Evolutionary conservation across 2,888 invertebrate genomes (phyloP).

Genomic region (Lasioglossum villosulum): DNA sequence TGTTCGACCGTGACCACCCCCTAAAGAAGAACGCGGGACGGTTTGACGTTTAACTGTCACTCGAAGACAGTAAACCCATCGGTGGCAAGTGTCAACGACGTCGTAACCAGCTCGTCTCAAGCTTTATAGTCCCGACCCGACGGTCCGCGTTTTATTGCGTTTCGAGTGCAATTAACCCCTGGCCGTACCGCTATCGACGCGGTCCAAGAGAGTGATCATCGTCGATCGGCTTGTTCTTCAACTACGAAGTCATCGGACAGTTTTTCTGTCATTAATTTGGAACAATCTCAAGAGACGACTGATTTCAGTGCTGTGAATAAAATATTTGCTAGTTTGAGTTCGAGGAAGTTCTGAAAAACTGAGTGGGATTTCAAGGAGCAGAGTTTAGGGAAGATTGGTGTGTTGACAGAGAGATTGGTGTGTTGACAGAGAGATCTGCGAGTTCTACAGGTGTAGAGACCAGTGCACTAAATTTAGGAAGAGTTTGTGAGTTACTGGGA

Average conservation of each 20-base stretch:
- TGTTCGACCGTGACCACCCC: constrained; percentile 75
- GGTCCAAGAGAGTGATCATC: neutral
- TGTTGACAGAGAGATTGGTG: too few relatives aligned
- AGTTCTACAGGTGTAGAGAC: constrained; percentile 6
- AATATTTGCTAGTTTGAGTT: neutral
- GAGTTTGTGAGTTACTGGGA: neutral
- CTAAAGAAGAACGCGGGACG: constrained; percentile 7
- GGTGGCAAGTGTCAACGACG: constrained; percentile 24
- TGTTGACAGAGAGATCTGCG: neutral
- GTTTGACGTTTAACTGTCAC: constrained; percentile 36
- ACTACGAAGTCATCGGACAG: neutral
- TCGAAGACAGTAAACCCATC: constrained; percentile 11
- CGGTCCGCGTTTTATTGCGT: constrained; percentile 32
- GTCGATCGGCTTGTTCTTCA: neutral
- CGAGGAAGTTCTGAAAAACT: neutral
- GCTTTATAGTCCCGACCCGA: neutral
- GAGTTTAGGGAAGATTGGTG: neutral
- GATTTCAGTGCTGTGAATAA: neutral
- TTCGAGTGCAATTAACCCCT: constrained; percentile 30
- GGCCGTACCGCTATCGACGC: neutral
- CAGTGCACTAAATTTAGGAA: neutral
- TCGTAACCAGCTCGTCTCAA: constrained; percentile 4
- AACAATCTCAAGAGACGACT: neutral
- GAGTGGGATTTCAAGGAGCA: neutral
- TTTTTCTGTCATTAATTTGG: neutral